Conservation (phyloP, 1,140 invertebrate genomes). For the Temnothorax curvispinosus region DNA sequence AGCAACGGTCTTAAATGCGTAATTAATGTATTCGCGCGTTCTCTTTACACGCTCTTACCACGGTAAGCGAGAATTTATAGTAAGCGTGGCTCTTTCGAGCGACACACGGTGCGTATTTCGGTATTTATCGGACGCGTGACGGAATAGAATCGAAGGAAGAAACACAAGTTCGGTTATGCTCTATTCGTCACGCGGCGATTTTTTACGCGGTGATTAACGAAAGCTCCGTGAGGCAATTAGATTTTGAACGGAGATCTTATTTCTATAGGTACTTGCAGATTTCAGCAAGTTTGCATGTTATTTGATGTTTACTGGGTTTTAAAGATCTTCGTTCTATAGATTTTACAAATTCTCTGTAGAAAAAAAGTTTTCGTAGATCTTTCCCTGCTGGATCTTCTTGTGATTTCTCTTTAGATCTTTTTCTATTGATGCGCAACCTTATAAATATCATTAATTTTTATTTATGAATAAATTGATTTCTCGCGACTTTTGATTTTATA, state of each 20-base stretch:
- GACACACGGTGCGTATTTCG: neutral
- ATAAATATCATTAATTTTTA: neutral
- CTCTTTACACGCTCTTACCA: neutral
- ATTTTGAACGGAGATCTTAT: constrained; percentile 18
- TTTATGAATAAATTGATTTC: neutral
- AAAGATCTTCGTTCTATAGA: neutral
- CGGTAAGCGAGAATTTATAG: neutral
- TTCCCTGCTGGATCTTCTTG: neutral
- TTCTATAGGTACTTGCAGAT: neutral
- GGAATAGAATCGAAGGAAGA: neutral
- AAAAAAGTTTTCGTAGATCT: neutral
- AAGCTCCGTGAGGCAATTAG: neutral
- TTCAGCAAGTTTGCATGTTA: no score
- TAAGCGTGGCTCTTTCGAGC: constrained; percentile 6
- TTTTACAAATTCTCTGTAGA: neutral
- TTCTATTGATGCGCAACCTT: neutral
- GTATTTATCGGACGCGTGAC: neutral
- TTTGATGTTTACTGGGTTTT: neutral
- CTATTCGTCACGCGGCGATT: neutral
- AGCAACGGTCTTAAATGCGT: constrained; percentile 17
- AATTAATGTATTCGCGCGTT: constrained; percentile 45
- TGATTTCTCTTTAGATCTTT: neutral
- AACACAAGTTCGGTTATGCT: neutral
- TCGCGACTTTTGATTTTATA: neutral
- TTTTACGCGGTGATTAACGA: constrained; percentile 1